Conservation (phyloP, 1,140 invertebrate genomes). For the Holotrichia oblita region DNA sequence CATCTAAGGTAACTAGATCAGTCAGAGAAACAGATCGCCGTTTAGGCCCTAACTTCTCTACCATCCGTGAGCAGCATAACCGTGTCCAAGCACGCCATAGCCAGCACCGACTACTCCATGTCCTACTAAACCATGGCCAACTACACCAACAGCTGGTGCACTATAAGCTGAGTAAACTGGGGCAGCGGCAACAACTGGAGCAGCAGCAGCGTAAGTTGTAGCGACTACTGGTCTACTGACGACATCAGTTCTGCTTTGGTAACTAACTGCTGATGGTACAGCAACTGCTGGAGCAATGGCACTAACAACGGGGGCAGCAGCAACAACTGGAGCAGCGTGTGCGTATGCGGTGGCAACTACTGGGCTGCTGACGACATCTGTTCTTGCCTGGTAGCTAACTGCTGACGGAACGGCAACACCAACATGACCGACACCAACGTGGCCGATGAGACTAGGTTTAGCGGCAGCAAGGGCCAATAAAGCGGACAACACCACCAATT, state of each 20-base stretch:
- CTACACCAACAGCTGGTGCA: conserved; percentile 43
- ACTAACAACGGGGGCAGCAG: conserved; percentile 36
- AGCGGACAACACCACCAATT: no score
- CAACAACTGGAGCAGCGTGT: conserved; percentile 41
- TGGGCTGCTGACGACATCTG: conserved; percentile 46
- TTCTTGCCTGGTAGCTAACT: conserved; percentile 48
- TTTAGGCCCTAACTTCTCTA: conserved; percentile 19
- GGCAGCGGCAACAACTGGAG: conserved; percentile 43
- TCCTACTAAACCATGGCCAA: conserved; percentile 13
- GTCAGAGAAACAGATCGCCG: conserved; percentile 5
- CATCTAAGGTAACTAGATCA: conserved; percentile 27
- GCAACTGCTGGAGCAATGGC: conserved; percentile 39
- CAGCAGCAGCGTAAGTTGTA: conserved; percentile 45
- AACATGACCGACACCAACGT: conserved; percentile 51
- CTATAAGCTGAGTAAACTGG: conserved; percentile 42
- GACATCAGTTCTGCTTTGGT: conserved; percentile 39
- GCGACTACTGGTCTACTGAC: conserved; percentile 38
- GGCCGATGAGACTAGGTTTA: conserved; percentile 56
- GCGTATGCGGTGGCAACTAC: conserved; percentile 47
- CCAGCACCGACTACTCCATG: not conserved
- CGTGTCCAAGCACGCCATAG: conserved; percentile 4
- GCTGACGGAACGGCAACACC: conserved; percentile 47
- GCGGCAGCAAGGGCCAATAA: no score
- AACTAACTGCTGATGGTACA: conserved; percentile 44
- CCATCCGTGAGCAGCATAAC: conserved; percentile 22